Evolutionary conservation across 2,888 invertebrate genomes (phyloP), one percentile per base, ranked within the genome.

Genomic region (Daptonema setosum): DNA sequence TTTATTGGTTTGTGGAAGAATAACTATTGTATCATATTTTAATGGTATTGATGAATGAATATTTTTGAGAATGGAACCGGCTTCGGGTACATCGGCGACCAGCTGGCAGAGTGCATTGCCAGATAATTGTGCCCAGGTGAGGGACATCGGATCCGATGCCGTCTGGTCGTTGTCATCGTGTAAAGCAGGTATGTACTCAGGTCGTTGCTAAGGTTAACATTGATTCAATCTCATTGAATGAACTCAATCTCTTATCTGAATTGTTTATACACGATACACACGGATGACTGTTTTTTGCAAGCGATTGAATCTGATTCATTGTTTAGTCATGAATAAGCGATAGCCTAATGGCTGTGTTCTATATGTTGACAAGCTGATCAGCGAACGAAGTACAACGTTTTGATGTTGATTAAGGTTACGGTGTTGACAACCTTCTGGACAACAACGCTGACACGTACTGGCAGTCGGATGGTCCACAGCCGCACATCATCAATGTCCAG

Each of bases 401-500:
- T 17, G 11, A 11, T 35, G 35, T 17, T 17, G 3, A 28, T 57
- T 22, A 65, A 85, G 93, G 95, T 51, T 95, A 91, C 76, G 97
- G 97, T 2, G 91, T 99, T 2, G 88, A 93, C 69, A 93, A 95
- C 69, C 73, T 97, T 48, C 76, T 93, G 61, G 91, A 95, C 72
- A 87, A 90, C 69, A 85, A 86, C 61, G 83, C 86, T 73, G 97
- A 97, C 64, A 90, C 91, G 2, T 97, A 93, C 72, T 97, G 97
- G 97, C 97, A 97, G 72, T 95, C 93, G 0, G 97, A 99, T 73
- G 97, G 97, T 0, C 93, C 93, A 64, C 78, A 97, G 60, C 97
- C 97, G 2, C 97, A 97, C 74, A 76, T 93, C 61, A 88, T 97
- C 0, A 95, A 93, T 69, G 87, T 97, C 61, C 90, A 93, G 68